Conservation (phyloP, 2,888 invertebrate species). For the Arge pagana region DNA sequence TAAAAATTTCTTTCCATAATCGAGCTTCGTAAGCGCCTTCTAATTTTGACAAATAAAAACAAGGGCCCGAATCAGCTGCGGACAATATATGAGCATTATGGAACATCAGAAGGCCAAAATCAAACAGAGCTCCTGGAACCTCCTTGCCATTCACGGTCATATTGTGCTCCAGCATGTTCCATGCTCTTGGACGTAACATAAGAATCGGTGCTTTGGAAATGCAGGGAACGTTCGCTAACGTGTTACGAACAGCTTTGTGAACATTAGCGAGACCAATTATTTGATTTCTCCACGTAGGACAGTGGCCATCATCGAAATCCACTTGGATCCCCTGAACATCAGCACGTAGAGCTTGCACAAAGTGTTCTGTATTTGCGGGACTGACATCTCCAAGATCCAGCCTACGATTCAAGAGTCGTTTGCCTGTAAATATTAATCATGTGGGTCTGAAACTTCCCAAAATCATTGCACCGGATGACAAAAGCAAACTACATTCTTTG, state of each 20-base stretch:
- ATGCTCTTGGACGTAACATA: conserved; percentile 72
- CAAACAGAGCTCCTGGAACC: conserved; percentile 70
- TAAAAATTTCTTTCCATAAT: conserved; percentile 73
- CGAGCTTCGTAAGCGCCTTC: conserved; percentile 69
- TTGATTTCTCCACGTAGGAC: conserved; percentile 74
- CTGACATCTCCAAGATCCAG: conserved; percentile 71
- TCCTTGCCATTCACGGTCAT: conserved; percentile 66
- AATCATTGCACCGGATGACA: neutral
- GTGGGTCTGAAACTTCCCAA: neutral
- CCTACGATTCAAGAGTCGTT: conserved; percentile 56
- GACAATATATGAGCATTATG: conserved; percentile 65
- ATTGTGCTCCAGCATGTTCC: conserved; percentile 75
- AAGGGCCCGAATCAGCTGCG: conserved; percentile 67
- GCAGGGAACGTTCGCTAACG: conserved; percentile 60
- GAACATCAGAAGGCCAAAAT: conserved; percentile 70
- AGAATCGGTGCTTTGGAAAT: conserved; percentile 65
- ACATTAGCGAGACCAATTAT: conserved; percentile 68
- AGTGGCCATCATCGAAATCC: conserved; percentile 75
- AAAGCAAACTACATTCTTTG: neutral
- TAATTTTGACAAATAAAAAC: conserved; percentile 74
- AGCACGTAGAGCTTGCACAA: conserved; percentile 62
- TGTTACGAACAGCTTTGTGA: conserved; percentile 62
- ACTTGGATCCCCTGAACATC: conserved; percentile 67
- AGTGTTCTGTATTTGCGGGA: conserved; percentile 65
- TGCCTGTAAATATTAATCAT: conserved; percentile 26